Conservation (phyloP, 2,797 vertebrate genomes). For the Kryptopterus vitreolus region DNA sequence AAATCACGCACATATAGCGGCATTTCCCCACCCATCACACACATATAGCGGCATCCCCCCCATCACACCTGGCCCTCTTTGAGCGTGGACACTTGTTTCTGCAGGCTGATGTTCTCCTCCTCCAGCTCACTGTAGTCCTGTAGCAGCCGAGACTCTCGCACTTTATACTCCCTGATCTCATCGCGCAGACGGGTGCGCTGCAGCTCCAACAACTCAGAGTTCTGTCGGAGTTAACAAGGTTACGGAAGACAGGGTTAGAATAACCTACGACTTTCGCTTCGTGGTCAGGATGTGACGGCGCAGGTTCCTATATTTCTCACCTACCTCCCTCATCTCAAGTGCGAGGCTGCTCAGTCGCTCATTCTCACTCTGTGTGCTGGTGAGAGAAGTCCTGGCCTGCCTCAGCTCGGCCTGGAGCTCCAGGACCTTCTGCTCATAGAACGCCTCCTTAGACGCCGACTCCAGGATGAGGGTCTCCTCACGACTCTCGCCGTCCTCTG, state of each 20-base stretch:
- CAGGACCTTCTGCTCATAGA: conserved; percentile 90
- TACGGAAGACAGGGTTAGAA: neutral
- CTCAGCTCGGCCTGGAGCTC: conserved; percentile 92
- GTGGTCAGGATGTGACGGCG: neutral
- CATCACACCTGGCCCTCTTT: conserved; percentile 88
- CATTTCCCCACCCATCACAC: neutral
- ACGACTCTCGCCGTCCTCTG: conserved; percentile 93
- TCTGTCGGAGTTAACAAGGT: conserved; percentile 64
- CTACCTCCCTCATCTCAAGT: conserved; percentile 91
- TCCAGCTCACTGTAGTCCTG: conserved; percentile 97
- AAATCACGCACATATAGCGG: neutral
- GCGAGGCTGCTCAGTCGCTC: conserved; percentile 85
- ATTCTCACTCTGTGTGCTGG: conserved; percentile 86
- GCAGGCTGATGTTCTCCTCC: conserved; percentile 96
- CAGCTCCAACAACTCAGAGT: conserved; percentile 84
- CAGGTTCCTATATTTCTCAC: conserved; percentile 8
- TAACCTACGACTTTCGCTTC: neutral
- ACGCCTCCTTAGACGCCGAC: conserved; percentile 94
- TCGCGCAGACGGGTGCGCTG: conserved; percentile 89
- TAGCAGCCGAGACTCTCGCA: conserved; percentile 88
- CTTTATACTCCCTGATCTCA: conserved; percentile 94
- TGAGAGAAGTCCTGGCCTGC: conserved; percentile 81
- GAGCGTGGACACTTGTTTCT: conserved; percentile 95
- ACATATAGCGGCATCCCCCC: neutral
- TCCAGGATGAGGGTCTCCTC: conserved; percentile 96